A percentile compares a stretch with the other conserved stretches of the same genome.
Evolutionary conservation across 1,140 invertebrate species (phyloP).

Genomic region (silkworm (Bombyx mori)): DNA sequence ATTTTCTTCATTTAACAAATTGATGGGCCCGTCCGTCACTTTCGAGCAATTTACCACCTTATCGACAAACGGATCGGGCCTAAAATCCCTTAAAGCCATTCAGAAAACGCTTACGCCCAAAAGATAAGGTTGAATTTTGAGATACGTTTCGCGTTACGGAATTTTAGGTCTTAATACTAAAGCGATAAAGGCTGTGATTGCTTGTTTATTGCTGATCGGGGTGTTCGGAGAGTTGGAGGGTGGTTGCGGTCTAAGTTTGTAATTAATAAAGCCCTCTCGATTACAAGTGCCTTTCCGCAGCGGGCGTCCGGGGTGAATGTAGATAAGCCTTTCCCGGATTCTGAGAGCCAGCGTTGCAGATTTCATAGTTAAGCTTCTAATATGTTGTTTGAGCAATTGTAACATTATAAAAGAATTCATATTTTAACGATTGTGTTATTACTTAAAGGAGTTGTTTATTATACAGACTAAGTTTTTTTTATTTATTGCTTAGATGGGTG

Average conservation of each 20-base stretch:
- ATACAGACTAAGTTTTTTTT: no score
- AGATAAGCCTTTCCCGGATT: no score
- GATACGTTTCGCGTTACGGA: conserved; percentile 25
- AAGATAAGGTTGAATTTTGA: conserved; percentile 58
- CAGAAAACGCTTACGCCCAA: conserved; percentile 47
- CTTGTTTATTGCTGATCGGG: conserved; percentile 23
- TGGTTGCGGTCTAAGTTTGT: conserved; percentile 64
- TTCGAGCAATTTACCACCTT: conserved; percentile 26
- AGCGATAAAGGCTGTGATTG: conserved; percentile 43
- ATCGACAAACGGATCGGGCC: conserved; percentile 21
- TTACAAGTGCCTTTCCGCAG: conserved; percentile 65
- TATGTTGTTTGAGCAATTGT: not conserved
- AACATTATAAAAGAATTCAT: no score
- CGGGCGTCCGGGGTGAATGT: conserved; percentile 29
- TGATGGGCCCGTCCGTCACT: conserved; percentile 42
- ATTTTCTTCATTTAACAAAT: conserved; percentile 71
- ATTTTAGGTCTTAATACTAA: conserved; percentile 50
- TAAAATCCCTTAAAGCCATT: conserved; percentile 23
- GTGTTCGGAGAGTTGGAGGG: conserved; percentile 11
- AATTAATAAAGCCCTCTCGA: conserved; percentile 70
- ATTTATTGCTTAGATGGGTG: no score
- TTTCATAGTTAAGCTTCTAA: not conserved
- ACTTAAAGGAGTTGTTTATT: no score
- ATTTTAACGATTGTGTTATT: no score
- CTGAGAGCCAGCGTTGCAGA: not conserved